Conservation (phyloP, 2,888 invertebrate species). For the Drosophila kambysellisi region DNA sequence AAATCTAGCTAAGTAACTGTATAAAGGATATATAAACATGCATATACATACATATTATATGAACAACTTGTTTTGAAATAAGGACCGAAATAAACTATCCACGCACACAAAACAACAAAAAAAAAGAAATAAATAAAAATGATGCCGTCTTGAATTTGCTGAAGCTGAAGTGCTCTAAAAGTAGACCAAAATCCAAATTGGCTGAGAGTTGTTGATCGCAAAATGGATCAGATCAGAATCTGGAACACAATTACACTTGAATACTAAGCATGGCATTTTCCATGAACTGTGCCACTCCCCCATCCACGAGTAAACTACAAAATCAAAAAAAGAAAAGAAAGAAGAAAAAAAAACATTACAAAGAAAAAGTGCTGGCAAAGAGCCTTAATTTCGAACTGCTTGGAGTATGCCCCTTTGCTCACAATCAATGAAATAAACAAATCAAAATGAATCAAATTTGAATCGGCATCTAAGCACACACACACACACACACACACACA, state of each 20-base stretch:
- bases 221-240: conserved; percentile 1
- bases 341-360: background rate
- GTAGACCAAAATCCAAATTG: background rate
- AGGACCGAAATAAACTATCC: conserved; percentile 48
- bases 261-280: background rate
- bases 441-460: conserved; percentile 26
- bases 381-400: conserved; percentile 51
- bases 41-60: conserved; percentile 15
- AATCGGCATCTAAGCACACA: conserved; percentile 38
- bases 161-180: conserved; percentile 21
- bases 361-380: conserved; percentile 12
- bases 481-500: conserved; percentile 1
- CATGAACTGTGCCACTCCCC: background rate
- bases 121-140: background rate
- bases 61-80: conserved; percentile 57
- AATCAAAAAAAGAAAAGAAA: background rate
- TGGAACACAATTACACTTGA: conserved; percentile 1
- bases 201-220: conserved; percentile 12
- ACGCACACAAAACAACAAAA: background rate
- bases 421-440: conserved; percentile 48
- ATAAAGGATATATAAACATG: conserved; percentile 1
- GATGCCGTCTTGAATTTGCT: conserved; percentile 59
- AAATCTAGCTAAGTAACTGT: background rate
- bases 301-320: conserved; percentile 16
- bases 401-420: conserved; percentile 68